Conservation (phyloP, 2,888 invertebrate species). For the Machimus atricapillus region DNA sequence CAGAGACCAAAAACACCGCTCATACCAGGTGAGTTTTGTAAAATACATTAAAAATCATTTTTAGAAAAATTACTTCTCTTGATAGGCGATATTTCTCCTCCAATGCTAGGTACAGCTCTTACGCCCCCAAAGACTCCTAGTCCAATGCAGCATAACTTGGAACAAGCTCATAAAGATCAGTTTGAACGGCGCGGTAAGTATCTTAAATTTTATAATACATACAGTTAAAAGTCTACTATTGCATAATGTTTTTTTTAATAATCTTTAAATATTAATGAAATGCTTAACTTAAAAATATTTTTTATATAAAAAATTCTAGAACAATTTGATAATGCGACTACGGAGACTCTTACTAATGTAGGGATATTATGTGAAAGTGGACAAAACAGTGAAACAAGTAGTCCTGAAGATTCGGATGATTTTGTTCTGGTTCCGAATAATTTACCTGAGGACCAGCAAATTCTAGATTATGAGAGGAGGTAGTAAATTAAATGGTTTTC, state of each 20-base stretch:
- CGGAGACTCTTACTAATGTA: conserved; percentile 67
- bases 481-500: conserved; percentile 46
- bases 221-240: background rate
- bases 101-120: conserved; percentile 53
- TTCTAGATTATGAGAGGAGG: conserved; percentile 58
- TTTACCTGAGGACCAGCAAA: conserved; percentile 67
- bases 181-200: conserved; percentile 54
- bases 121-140: conserved; percentile 62
- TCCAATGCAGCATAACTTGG: conserved; percentile 62
- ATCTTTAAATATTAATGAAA: background rate
- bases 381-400: conserved; percentile 64
- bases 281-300: background rate
- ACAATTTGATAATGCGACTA: conserved; percentile 65
- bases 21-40: conserved; percentile 60
- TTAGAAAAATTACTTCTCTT: background rate
- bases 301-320: conserved; percentile 54
- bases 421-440: conserved; percentile 82
- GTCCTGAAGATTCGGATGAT: conserved; percentile 77
- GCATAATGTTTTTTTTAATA: background rate
- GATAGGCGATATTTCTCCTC: conserved; percentile 57
- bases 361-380: conserved; percentile 65
- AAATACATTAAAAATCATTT: background rate
- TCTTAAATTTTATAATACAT: background rate
- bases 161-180: background rate
- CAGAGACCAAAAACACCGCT: conserved; percentile 69